A percentile compares a stretch with the other conserved stretches of the same genome.
These are phyloP conservation scores for Clostera curtula DNA, from an alignment of 2,888 invertebrate species.

Conservation along the genomic window DNA sequence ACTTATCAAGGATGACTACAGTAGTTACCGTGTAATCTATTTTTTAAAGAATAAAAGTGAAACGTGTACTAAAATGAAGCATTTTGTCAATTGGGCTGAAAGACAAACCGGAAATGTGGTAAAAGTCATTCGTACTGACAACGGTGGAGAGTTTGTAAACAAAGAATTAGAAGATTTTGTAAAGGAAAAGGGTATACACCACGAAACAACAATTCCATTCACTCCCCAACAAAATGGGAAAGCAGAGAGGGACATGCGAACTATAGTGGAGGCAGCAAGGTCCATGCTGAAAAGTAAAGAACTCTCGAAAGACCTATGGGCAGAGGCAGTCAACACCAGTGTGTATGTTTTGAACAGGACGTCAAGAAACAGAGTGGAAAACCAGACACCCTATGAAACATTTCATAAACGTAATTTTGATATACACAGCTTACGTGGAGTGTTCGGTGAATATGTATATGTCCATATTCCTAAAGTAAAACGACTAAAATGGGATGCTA, in stretches of 20 bases:
- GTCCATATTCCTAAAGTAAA: constrained; percentile 2
- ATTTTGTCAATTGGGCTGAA: constrained; percentile 18
- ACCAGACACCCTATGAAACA: neutral
- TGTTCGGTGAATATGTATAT: constrained; percentile 1
- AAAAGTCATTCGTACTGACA: constrained; percentile 22
- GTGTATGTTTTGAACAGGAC: constrained; percentile 2
- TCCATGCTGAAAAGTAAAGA: neutral
- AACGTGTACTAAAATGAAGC: constrained; percentile 5
- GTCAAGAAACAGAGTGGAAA: neutral
- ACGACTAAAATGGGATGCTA: constrained; percentile 3
- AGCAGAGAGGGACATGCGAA: constrained; percentile 25
- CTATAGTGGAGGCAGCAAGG: neutral
- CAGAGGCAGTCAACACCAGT: constrained; percentile 3
- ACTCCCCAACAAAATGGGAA: constrained; percentile 39
- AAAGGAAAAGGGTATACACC: constrained; percentile 18
- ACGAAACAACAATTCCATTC: constrained; percentile 25
- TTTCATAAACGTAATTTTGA: neutral
- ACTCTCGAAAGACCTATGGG: constrained; percentile 1
- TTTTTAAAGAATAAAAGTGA: constrained; percentile 5
- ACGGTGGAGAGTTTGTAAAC: constrained; percentile 28
- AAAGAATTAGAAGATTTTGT: constrained; percentile 16
- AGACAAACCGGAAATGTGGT: constrained; percentile 23
- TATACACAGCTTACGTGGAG: neutral
- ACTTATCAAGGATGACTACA: neutral
- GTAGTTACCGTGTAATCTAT: constrained; percentile 9